These are phyloP conservation scores for Drosophila asahinai DNA, from an alignment of 1,140 invertebrate species.

Conservation along the genomic window DNA sequence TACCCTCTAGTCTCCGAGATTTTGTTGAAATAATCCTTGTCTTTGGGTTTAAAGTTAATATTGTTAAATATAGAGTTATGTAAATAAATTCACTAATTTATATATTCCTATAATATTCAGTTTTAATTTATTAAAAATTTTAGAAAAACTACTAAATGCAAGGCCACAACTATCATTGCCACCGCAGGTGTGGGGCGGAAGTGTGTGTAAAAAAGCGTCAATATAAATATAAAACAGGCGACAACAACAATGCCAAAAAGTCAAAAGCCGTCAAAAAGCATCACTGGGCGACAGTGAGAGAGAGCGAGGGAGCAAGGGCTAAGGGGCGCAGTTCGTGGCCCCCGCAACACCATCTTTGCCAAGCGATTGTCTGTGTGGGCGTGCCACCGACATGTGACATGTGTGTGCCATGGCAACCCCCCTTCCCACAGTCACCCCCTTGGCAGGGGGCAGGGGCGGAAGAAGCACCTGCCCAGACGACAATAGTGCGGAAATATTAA, in stretches of 20 bases:
- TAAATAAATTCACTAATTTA: no score
- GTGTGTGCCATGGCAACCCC: slow-evolving; percentile 50
- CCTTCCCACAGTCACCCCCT: not conserved
- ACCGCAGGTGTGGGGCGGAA: slow-evolving; percentile 1
- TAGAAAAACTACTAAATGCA: not conserved
- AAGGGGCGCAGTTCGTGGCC: not conserved
- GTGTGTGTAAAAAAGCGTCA: slow-evolving; percentile 49
- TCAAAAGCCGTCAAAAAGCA: slow-evolving; percentile 76
- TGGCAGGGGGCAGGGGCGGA: not conserved
- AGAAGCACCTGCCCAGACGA: slow-evolving; percentile 10
- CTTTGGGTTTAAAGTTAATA: no score
- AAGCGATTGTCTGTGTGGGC: slow-evolving; percentile 24
- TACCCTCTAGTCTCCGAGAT: no score
- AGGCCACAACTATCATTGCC: slow-evolving; percentile 15
- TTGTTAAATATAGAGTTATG: not conserved
- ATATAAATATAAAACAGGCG: slow-evolving; percentile 62
- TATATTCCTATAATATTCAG: no score
- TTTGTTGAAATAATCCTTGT: not conserved
- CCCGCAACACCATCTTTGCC: slow-evolving; percentile 11
- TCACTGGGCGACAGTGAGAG: slow-evolving; percentile 34
- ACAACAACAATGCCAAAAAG: slow-evolving; percentile 58
- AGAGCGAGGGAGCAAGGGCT: not conserved
- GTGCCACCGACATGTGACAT: slow-evolving; percentile 58
- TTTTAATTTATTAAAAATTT: not conserved
- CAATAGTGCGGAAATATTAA: slow-evolving; percentile 67